Conservation (phyloP, 1,140 invertebrate species). For the Lineus longissimus region DNA sequence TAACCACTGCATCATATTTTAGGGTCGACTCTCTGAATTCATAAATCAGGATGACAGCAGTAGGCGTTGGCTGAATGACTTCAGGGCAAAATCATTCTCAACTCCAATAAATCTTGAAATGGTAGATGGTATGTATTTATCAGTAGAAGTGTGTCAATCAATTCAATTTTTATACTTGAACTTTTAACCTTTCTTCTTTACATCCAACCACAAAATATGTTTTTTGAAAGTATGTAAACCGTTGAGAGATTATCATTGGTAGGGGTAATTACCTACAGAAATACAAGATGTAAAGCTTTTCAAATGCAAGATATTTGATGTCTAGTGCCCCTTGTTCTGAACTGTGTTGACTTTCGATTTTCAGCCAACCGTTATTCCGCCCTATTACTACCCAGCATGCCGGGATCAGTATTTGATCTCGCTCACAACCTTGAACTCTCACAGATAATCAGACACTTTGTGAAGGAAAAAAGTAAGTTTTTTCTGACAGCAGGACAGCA, state of each 20-base stretch:
- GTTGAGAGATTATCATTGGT: neutral
- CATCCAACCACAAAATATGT: neutral
- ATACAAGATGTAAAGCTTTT: too few species aligned
- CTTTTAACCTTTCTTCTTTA: neutral
- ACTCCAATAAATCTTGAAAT: constrained; percentile 48
- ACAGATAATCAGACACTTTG: constrained; percentile 49
- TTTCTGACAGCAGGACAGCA: constrained; percentile 2
- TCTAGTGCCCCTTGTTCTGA: neutral
- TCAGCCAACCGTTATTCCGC: constrained; percentile 54
- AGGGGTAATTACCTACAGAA: too few species aligned
- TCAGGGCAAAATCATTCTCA: constrained; percentile 47
- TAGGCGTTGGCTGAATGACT: constrained; percentile 53
- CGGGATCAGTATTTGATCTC: constrained; percentile 52
- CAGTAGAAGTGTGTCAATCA: neutral
- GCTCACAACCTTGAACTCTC: constrained; percentile 44
- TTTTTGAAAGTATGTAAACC: neutral
- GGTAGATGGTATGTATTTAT: constrained; percentile 45
- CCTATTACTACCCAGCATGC: constrained; percentile 52
- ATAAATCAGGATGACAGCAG: constrained; percentile 52
- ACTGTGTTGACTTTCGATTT: constrained; percentile 9
- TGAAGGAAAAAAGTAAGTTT: constrained; percentile 52
- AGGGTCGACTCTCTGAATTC: constrained; percentile 51
- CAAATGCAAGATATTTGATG: too few species aligned
- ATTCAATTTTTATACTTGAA: constrained; percentile 3
- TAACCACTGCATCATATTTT: constrained; percentile 6